Evolutionary conservation across 2,797 vertebrate genomes (phyloP).

Genomic region (Propithecus perrieri): DNA sequence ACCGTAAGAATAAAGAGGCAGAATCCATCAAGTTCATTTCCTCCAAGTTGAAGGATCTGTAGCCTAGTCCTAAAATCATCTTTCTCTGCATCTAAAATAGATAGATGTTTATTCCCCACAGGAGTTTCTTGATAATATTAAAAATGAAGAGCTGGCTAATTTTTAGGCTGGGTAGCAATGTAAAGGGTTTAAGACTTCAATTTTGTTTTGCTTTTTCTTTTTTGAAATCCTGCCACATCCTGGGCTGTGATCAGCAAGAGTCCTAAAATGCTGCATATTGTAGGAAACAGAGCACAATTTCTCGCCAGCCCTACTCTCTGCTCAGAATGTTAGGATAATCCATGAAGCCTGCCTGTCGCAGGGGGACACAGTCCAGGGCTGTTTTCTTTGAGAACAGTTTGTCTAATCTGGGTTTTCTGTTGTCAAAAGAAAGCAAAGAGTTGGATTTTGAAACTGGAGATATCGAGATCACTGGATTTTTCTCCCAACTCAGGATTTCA

Average conservation of each 20-base stretch:
- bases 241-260: neutral
- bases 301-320: neutral
- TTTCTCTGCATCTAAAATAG: neutral
- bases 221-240: neutral
- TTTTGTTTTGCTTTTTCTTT: neutral
- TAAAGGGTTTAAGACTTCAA: neutral
- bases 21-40: neutral
- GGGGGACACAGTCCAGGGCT: neutral
- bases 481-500: neutral
- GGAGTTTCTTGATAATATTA: neutral
- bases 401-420: neutral
- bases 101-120: neutral
- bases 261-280: neutral
- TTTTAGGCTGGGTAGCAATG: neutral
- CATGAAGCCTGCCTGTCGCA: rapidly evolving
- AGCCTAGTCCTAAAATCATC: neutral
- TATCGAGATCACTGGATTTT: neutral
- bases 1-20: neutral
- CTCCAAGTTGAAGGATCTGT: neutral
- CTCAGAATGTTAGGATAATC: neutral
- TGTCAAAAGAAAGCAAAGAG: neutral
- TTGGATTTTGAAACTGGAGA: neutral
- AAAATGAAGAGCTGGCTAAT: neutral
- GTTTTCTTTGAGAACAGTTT: neutral
- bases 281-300: neutral